Base-by-base conservation (phyloP, 2,888 invertebrate species). In the Eristalis tenax region DNA sequence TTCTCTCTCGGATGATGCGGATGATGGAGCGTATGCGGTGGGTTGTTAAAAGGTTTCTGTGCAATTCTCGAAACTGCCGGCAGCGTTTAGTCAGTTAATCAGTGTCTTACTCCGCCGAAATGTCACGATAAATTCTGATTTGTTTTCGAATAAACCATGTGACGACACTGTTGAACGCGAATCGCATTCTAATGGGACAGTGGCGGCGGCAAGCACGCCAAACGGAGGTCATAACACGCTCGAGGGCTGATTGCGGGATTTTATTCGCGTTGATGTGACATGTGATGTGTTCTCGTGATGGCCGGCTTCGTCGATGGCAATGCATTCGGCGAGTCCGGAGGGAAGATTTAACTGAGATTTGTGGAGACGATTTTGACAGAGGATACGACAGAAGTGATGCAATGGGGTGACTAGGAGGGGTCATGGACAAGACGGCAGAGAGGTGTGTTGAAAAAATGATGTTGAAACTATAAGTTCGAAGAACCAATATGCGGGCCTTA, bases 21-120 rank as follows among this genome's bases (percentile, higher is more conserved):
- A n/a, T 18, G 50, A 50, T 8, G 50, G 8, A n/a, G 18, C 50
- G 43, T 5, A 43, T 18, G 18, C 18, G 18, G n/a, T n/a, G 18
- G 18, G 50, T 4, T 50, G 75, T 66, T 75, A 66, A 65, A 75
- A 0, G 75, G 59, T 6, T 66, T 75, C 66, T 57, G 59, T 22
- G 65, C 10, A 63, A 28, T 28, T n/a, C 22, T 74, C 61, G 26
- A 50, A 50, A 50, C 18, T 50, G 18, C n/a, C 50, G 50, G 18
- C 8, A 50, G 18, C 50, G 50, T 50, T 50, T 50, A 50, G 50
- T 18, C 50, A 50, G 50, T 50, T 50, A 50, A 50, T 50, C 50
- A 50, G 50, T 50, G 50, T 50, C 50, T 50, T 50, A 50, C 50
- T 50, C 50, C 18, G n/a, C 50, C 50, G 50, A 50, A 50, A 18